These are phyloP conservation scores for Melanostigma gelatinosum DNA, from an alignment of 2,113 vertebrate genomes.

Conservation along the genomic window DNA sequence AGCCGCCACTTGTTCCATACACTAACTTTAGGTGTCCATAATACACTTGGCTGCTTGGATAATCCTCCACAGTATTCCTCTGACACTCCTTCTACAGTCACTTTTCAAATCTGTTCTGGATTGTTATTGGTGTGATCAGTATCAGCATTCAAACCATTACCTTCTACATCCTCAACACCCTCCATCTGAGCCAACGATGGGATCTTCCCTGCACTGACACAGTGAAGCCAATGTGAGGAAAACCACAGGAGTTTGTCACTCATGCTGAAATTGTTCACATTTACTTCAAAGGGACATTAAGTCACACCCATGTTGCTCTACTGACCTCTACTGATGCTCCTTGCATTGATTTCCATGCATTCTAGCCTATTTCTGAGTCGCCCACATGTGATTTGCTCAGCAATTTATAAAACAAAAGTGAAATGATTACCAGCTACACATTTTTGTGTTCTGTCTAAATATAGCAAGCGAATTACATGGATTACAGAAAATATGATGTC, in stretches of 20 bases:
- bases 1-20: not conserved
- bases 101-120: not conserved
- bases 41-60: slow-evolving; percentile 23
- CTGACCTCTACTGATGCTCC: not conserved
- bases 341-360: not conserved
- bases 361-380: not conserved
- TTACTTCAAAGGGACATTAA: slow-evolving; percentile 7
- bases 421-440: not conserved
- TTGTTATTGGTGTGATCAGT: not conserved
- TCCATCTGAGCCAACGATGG: slow-evolving; percentile 7
- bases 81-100: not conserved
- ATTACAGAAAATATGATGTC: not conserved
- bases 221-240: slow-evolving; percentile 23
- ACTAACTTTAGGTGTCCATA: slow-evolving; percentile 10
- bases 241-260: slow-evolving; percentile 34
- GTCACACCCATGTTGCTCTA: slow-evolving; percentile 2
- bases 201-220: not conserved
- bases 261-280: slow-evolving; percentile 37
- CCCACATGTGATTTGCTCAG: slow-evolving; percentile 1
- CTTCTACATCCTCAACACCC: not conserved
- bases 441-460: not conserved
- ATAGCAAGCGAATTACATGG: not conserved
- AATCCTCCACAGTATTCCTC: slow-evolving; percentile 2
- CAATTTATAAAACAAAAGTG: not conserved
- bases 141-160: slow-evolving; percentile 12